Percentiles rank a stretch among this genome's conserved stretches.
These are phyloP conservation scores for Sinodicranocentrus sp. DNA, from an alignment of 2,888 invertebrate species.

Conservation along the genomic window DNA sequence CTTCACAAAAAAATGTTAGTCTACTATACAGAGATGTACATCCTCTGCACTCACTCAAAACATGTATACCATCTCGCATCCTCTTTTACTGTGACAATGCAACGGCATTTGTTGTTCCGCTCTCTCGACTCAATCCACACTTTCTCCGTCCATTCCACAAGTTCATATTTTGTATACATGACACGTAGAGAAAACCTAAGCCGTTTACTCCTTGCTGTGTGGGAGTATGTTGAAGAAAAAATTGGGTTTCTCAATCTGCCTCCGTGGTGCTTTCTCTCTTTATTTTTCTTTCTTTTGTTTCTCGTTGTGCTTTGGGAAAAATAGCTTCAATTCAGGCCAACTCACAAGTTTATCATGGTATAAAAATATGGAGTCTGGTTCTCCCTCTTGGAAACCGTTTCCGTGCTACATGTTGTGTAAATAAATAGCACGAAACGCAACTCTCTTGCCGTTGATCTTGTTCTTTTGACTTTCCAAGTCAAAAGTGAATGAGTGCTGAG, in stretches of 20 bases:
- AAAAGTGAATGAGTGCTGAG: constrained; percentile 24
- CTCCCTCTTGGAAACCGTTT: not conserved
- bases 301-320: constrained; percentile 34
- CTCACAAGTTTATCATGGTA: constrained; percentile 43
- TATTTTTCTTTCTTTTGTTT: constrained; percentile 41
- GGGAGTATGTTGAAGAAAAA: constrained; percentile 4
- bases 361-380: not conserved
- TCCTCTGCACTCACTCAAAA: too few species aligned
- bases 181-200: constrained; percentile 49
- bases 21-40: not conserved
- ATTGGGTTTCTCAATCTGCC: constrained; percentile 20
- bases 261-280: not conserved
- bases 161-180: constrained; percentile 48
- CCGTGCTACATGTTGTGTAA: constrained; percentile 7
- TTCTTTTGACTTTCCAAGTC: constrained; percentile 42
- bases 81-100: constrained; percentile 7
- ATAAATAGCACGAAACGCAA: constrained; percentile 6
- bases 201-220: constrained; percentile 30
- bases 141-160: constrained; percentile 21
- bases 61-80: not conserved
- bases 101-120: constrained; percentile 37
- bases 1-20: too few species aligned
- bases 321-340: constrained; percentile 31
- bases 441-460: constrained; percentile 23
- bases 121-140: constrained; percentile 49